Evolutionary conservation across 2,113 vertebrate genomes (phyloP).

Genomic region (Aegithalos caudatus): DNA sequence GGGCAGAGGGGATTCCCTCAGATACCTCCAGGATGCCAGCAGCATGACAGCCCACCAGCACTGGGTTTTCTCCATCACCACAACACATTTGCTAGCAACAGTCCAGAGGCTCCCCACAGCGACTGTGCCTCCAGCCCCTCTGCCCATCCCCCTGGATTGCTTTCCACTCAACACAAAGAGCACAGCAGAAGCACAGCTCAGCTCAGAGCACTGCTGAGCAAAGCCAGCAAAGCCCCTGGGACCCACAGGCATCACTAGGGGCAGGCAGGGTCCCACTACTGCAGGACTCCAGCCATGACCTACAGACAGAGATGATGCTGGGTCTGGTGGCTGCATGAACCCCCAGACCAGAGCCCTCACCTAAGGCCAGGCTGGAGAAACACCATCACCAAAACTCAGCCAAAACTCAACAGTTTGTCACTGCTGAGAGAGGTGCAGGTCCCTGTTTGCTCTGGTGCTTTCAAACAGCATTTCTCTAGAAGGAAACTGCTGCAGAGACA

Average conservation of each 20-base stretch:
- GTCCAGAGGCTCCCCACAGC: rapidly evolving
- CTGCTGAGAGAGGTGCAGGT: background rate
- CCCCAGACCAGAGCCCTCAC: background rate
- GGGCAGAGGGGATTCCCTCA: background rate
- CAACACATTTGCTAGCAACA: background rate
- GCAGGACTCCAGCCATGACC: background rate
- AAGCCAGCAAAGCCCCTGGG: background rate
- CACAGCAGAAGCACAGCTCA: background rate
- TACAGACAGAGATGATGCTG: background rate
- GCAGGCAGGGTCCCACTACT: rapidly evolving
- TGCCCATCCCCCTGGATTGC: rapidly evolving
- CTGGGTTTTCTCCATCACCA: background rate
- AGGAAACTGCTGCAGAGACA: background rate
- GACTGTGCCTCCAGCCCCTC: background rate
- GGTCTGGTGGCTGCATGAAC: background rate
- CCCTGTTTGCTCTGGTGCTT: background rate
- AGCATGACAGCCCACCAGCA: background rate
- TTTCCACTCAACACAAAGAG: background rate
- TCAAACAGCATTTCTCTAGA: background rate
- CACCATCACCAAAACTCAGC: background rate
- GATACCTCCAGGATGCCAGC: background rate
- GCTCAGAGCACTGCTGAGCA: background rate
- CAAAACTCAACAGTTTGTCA: background rate
- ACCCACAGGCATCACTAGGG: background rate
- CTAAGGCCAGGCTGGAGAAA: background rate